A percentile compares a stretch with the other conserved stretches of the same genome.
These are phyloP conservation scores for Dascillus cervinus DNA, from an alignment of 2,888 invertebrate genomes.

Conservation along the genomic window DNA sequence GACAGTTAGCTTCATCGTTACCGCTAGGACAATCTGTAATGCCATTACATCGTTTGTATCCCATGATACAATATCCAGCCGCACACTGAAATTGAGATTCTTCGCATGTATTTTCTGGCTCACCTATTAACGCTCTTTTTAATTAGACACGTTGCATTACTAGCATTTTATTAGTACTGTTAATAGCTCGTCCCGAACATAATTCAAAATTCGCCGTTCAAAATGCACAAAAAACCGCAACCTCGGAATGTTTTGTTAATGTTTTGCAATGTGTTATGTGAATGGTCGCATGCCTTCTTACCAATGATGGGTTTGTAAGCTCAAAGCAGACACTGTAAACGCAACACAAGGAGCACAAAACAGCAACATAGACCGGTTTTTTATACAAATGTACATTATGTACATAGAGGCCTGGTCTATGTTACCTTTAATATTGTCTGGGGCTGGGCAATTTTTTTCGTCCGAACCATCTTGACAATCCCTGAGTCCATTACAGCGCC, in stretches of 20 bases:
- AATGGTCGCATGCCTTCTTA: too few relatives aligned
- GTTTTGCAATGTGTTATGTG: too few relatives aligned
- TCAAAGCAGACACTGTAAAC: too few relatives aligned
- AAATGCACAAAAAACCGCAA: conserved; percentile 1
- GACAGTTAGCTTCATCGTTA: conserved; percentile 39
- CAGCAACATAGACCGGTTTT: conserved; percentile 3
- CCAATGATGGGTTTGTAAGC: too few relatives aligned
- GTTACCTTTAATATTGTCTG: conserved; percentile 19
- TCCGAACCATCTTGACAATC: conserved; percentile 52
- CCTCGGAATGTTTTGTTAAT: too few relatives aligned
- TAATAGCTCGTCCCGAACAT: conserved; percentile 1
- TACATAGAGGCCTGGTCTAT: conserved; percentile 5
- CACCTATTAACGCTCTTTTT: conserved; percentile 18
- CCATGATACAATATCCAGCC: conserved; percentile 55
- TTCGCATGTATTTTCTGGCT: conserved; percentile 21
- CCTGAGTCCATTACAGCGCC: conserved; percentile 47
- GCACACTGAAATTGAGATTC: conserved; percentile 50
- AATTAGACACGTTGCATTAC: conserved; percentile 3
- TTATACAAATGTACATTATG: conserved; percentile 2
- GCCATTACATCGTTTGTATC: conserved; percentile 46
- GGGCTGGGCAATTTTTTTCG: conserved; percentile 37
- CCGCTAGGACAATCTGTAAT: conserved; percentile 41
- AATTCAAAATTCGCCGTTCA: conserved; percentile 1
- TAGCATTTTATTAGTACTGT: conserved; percentile 1
- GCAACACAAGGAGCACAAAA: conserved; percentile 1